Evolutionary conservation across 1,140 invertebrate species (phyloP).

Genomic region (Thalassaphorura encarpata): DNA sequence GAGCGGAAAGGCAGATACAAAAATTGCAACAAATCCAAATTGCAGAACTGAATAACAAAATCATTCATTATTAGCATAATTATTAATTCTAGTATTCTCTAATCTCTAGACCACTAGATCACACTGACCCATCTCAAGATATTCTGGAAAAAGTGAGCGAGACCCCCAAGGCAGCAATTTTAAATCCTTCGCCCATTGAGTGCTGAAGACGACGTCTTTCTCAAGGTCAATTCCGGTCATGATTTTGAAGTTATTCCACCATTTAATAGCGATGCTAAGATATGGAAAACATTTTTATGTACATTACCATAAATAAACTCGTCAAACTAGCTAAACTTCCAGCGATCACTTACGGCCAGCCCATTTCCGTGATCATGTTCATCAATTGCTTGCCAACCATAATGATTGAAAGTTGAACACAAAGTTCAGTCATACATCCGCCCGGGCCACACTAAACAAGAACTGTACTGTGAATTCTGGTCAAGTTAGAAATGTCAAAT

Average conservation of each 20-base stretch:
- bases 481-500: no score
- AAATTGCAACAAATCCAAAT: slow-evolving; percentile 83
- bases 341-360: slow-evolving; percentile 44
- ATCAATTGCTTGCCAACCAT: slow-evolving; percentile 61
- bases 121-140: slow-evolving; percentile 35
- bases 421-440: slow-evolving; percentile 54
- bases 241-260: slow-evolving; percentile 55
- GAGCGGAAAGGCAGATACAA: slow-evolving; percentile 79
- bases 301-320: not conserved
- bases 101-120: no score
- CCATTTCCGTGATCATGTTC: slow-evolving; percentile 50
- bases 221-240: slow-evolving; percentile 41
- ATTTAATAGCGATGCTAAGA: slow-evolving; percentile 55
- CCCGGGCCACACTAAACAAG: slow-evolving; percentile 50
- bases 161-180: slow-evolving; percentile 79
- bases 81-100: no score
- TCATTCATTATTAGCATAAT: no score
- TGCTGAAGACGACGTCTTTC: slow-evolving; percentile 36
- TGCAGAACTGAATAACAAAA: not conserved
- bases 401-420: slow-evolving; percentile 56
- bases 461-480: no score
- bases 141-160: slow-evolving; percentile 51
- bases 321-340: not conserved
- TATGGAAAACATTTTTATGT: slow-evolving; percentile 6
- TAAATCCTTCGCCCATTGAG: slow-evolving; percentile 84